These are phyloP conservation scores for Arnoldichthys spilopterus DNA, from an alignment of 2,797 vertebrate species.

Conservation along the genomic window DNA sequence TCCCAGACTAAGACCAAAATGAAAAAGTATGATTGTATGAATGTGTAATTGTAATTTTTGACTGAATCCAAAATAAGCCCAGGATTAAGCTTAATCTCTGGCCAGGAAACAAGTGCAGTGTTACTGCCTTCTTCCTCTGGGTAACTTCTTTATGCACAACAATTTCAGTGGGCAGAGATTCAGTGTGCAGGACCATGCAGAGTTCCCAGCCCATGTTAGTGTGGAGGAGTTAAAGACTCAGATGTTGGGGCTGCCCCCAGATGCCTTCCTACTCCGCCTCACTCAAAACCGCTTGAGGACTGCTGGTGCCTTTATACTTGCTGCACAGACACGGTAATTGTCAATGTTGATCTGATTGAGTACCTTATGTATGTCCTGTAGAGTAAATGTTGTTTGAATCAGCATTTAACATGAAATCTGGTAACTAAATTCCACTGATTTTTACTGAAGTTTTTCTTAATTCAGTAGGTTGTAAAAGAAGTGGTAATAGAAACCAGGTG, in stretches of 20 bases:
- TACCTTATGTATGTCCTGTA: neutral
- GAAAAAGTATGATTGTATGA: no score
- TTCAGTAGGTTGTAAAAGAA: no score
- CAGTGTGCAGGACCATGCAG: constrained; percentile 73
- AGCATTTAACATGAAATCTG: neutral
- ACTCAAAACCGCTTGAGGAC: constrained; percentile 64
- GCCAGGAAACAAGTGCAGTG: neutral
- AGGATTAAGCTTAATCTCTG: neutral
- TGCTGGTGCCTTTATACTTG: constrained; percentile 69
- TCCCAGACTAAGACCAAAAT: no score
- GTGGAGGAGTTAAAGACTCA: constrained; percentile 66
- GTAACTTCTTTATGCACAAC: neutral
- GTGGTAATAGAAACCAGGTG: no score
- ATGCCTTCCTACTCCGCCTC: constrained; percentile 75
- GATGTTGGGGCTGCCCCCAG: constrained; percentile 67
- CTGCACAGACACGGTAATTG: constrained; percentile 66
- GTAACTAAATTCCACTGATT: no score
- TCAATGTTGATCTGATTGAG: neutral
- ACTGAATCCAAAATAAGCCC: neutral
- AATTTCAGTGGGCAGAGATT: constrained; percentile 72
- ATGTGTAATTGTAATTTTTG: neutral
- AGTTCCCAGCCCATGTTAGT: constrained; percentile 70
- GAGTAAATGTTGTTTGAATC: neutral
- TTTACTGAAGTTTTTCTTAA: no score
- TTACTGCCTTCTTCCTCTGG: neutral